A percentile compares a stretch with the other conserved stretches of the same genome.
These are phyloP conservation scores for Rhimphoctona megacephalus DNA, from an alignment of 2,888 invertebrate genomes.

Conservation along the genomic window DNA sequence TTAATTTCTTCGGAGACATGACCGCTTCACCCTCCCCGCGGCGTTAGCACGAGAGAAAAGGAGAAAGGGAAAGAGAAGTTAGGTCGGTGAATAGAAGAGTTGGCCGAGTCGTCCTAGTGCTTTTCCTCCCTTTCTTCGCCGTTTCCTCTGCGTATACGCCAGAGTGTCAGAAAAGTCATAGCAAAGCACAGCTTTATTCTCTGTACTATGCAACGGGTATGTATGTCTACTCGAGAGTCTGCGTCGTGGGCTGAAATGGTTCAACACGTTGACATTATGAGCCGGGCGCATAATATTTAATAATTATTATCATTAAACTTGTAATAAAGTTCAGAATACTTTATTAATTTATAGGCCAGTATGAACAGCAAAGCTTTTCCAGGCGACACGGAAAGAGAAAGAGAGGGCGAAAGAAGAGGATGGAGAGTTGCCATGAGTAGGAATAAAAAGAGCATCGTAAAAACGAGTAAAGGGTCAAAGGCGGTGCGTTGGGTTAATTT, in stretches of 20 bases:
- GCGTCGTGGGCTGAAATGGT: conserved; percentile 18
- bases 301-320: conserved; percentile 85
- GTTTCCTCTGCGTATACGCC: conserved; percentile 55
- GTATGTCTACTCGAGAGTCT: conserved; percentile 59
- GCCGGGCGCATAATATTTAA: conserved; percentile 83
- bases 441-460: background rate
- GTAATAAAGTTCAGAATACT: conserved; percentile 85
- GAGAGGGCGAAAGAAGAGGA: background rate
- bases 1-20: conserved; percentile 83
- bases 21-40: conserved; percentile 75
- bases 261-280: conserved; percentile 79
- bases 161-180: conserved; percentile 55
- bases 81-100: conserved; percentile 47
- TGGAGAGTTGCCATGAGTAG: conserved; percentile 1
- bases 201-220: conserved; percentile 10
- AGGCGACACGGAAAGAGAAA: conserved; percentile 25
- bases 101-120: conserved; percentile 52
- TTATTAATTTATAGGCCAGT: conserved; percentile 84
- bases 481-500: background rate
- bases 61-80: conserved; percentile 17
- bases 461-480: conserved; percentile 12
- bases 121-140: conserved; percentile 64
- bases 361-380: conserved; percentile 48
- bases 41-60: conserved; percentile 40
- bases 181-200: conserved; percentile 36